A percentile compares a stretch with the other conserved stretches of the same genome.
phyloP scores from a whole-genome alignment of 2,113 vertebrate genomes.

The Neodontobutis hainanensis region DNA sequence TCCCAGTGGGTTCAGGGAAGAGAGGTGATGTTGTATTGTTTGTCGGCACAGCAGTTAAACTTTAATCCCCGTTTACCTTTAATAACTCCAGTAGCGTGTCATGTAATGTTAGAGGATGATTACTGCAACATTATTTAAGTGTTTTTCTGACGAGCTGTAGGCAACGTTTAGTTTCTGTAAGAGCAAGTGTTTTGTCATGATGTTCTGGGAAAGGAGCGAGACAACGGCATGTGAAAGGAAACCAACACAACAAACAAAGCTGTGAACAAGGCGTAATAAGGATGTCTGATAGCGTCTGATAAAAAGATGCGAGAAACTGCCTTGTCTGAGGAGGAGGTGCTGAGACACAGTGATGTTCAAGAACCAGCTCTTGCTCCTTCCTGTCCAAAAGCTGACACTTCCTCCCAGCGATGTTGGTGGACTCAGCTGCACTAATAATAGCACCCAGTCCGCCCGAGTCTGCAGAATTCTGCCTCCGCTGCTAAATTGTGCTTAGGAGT shows the following conservation, averaged over 20 bases:
- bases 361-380: slow-evolving; percentile 54
- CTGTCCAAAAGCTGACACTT: slow-evolving; percentile 64
- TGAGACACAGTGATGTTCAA: slow-evolving; percentile 75
- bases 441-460: slow-evolving; percentile 55
- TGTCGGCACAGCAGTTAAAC: too few species aligned
- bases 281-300: slow-evolving; percentile 59
- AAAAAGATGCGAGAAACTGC: slow-evolving; percentile 63
- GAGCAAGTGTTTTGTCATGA: slow-evolving; percentile 8
- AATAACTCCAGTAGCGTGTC: too few species aligned
- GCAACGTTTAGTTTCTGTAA: slow-evolving; percentile 10
- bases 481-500: slow-evolving; percentile 82
- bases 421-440: slow-evolving; percentile 59
- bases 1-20: too few species aligned
- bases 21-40: too few species aligned
- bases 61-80: too few species aligned
- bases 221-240: slow-evolving; percentile 6
- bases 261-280: slow-evolving; percentile 61
- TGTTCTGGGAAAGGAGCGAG: slow-evolving; percentile 23
- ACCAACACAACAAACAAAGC: slow-evolving; percentile 46
- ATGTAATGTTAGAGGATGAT: neutral
- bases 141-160: neutral
- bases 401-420: slow-evolving; percentile 57
- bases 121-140: neutral
- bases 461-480: slow-evolving; percentile 65
- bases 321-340: slow-evolving; percentile 62